Conservation (phyloP, 2,888 invertebrate species). For the Heliconius sara region DNA sequence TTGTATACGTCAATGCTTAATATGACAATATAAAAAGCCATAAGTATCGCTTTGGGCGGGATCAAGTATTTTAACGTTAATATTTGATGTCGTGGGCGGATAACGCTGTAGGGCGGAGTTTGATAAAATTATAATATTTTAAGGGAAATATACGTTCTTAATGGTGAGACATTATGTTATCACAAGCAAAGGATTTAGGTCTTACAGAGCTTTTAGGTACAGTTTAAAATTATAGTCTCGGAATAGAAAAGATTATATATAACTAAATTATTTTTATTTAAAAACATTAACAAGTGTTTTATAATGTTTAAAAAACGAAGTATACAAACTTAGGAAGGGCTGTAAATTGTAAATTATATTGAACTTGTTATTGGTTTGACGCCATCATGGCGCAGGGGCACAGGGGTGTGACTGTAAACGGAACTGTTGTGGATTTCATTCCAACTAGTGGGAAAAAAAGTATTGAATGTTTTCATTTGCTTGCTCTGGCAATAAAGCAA, state of each 20-base stretch:
- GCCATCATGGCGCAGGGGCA: too few relatives aligned
- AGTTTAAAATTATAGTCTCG: background rate
- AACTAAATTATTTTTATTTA: background rate
- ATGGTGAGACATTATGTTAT: background rate
- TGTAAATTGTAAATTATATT: background rate
- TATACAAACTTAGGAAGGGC: too few relatives aligned
- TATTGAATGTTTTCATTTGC: too few relatives aligned
- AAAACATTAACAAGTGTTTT: background rate
- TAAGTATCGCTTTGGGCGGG: constrained; percentile 26
- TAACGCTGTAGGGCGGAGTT: constrained; percentile 21
- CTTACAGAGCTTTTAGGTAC: background rate
- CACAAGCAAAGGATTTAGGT: background rate
- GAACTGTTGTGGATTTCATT: too few relatives aligned
- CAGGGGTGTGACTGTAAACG: too few relatives aligned
- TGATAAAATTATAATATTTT: constrained; percentile 20
- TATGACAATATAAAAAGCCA: background rate
- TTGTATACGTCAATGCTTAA: background rate
- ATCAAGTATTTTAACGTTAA: constrained; percentile 28
- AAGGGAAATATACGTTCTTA: background rate
- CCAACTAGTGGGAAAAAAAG: too few relatives aligned
- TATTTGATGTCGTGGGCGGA: constrained; percentile 31
- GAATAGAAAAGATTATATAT: background rate
- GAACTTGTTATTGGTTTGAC: too few relatives aligned
- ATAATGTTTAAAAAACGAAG: too few relatives aligned
- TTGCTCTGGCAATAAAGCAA: too few relatives aligned